A percentile compares a stretch with the other conserved stretches of the same genome.
These are phyloP conservation scores for Prionailurus viverrinus DNA, from an alignment of 2,113 vertebrate species.

Conservation along the genomic window DNA sequence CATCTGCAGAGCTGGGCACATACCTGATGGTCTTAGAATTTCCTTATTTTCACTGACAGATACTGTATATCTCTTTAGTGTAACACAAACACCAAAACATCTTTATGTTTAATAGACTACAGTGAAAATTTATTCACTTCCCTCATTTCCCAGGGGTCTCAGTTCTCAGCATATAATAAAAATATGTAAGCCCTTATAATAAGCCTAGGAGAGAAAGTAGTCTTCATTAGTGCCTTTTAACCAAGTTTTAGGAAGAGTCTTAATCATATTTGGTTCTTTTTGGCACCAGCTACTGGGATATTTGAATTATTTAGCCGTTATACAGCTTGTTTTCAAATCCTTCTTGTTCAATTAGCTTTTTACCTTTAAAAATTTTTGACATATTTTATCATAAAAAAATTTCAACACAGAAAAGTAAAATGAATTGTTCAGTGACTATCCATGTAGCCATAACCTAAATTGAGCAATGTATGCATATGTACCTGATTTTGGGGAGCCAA, in stretches of 20 bases:
- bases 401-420: conserved; percentile 21
- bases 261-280: background rate
- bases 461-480: background rate
- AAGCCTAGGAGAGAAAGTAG: background rate
- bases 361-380: background rate
- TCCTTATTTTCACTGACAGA: background rate
- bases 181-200: background rate
- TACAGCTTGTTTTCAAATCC: conserved; percentile 7
- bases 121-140: background rate
- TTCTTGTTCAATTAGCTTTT: conserved; percentile 2
- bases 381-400: background rate
- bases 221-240: conserved; percentile 1
- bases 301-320: conserved; percentile 1
- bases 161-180: background rate
- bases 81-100: background rate
- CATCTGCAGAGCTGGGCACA: background rate
- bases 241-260: background rate
- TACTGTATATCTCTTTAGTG: background rate
- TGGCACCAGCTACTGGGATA: background rate
- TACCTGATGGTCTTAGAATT: background rate
- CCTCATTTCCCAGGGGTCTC: background rate
- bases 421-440: background rate
- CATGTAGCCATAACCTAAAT: background rate
- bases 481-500: background rate
- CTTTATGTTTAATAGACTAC: conserved; percentile 1